Evolutionary conservation across 2,888 invertebrate species (phyloP).

Genomic region (Polyommatus icarus): DNA sequence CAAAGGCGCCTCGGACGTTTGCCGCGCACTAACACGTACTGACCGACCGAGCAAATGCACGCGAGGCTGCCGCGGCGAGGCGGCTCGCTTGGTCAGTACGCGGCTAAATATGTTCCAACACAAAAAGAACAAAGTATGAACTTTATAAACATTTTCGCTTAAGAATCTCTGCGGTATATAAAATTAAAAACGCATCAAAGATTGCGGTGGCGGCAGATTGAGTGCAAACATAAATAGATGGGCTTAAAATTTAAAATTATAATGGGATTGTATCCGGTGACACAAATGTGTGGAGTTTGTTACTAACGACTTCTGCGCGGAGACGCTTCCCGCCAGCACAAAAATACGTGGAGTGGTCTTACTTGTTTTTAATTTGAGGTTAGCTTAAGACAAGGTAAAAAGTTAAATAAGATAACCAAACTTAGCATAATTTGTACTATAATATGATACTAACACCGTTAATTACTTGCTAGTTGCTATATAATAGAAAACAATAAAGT

Average conservation of each 20-base stretch:
- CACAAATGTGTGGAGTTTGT: conserved; percentile 81
- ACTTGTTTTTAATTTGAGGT: conserved; percentile 20
- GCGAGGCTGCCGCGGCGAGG: no score
- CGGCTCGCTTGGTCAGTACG: no score
- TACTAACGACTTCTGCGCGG: conserved; percentile 78
- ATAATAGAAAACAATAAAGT: no score
- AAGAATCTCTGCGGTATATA: conserved; percentile 33
- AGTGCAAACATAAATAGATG: conserved; percentile 74
- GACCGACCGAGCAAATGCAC: no score
- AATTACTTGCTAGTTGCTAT: no score
- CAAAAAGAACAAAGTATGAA: conserved; percentile 21
- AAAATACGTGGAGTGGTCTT: conserved; percentile 48
- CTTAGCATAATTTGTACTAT: no score
- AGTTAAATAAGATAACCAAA: no score
- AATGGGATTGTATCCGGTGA: conserved; percentile 81
- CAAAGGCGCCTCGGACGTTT: no score
- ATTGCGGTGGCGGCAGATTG: conserved; percentile 65
- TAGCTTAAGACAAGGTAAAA: no score
- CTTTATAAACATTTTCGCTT: conserved; percentile 33
- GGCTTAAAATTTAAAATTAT: conserved; percentile 80
- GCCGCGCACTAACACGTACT: no score
- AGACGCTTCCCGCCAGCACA: conserved; percentile 61
- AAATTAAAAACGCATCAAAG: conserved; percentile 74
- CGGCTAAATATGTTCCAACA: not conserved
- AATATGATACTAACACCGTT: no score